Conservation (phyloP, 2,113 vertebrate species). For the Merops nubicus region DNA sequence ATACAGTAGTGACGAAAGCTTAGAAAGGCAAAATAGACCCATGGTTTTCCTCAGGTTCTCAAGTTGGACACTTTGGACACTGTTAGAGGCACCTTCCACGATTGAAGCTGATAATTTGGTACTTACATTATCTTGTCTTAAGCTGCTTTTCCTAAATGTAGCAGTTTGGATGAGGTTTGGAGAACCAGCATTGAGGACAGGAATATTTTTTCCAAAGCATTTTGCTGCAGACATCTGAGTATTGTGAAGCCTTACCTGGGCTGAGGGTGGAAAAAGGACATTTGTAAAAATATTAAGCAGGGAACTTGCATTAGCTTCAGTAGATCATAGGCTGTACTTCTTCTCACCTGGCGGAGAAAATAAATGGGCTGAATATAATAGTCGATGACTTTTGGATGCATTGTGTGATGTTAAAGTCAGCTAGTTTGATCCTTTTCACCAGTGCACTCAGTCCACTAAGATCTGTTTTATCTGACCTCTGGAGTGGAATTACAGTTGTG, state of each 20-base stretch:
- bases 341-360: not conserved
- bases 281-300: not conserved
- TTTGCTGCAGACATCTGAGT: not conserved
- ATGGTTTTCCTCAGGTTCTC: not conserved
- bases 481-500: not conserved
- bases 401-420: not conserved
- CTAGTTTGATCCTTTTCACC: not conserved
- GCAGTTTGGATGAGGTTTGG: not conserved
- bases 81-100: accelerated
- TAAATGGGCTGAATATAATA: not conserved
- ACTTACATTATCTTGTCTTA: not conserved
- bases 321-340: not conserved
- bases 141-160: not conserved
- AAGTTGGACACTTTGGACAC: not conserved
- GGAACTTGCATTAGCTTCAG: not conserved
- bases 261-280: not conserved
- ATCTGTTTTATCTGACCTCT: not conserved
- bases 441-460: not conserved
- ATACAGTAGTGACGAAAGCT: not conserved
- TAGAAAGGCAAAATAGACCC: not conserved
- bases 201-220: not conserved
- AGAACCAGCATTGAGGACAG: not conserved
- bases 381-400: not conserved
- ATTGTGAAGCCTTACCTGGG: not conserved
- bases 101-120: not conserved